Base-by-base conservation (phyloP, 2,797 vertebrate genomes). In the Tragelaphus oryx region DNA sequence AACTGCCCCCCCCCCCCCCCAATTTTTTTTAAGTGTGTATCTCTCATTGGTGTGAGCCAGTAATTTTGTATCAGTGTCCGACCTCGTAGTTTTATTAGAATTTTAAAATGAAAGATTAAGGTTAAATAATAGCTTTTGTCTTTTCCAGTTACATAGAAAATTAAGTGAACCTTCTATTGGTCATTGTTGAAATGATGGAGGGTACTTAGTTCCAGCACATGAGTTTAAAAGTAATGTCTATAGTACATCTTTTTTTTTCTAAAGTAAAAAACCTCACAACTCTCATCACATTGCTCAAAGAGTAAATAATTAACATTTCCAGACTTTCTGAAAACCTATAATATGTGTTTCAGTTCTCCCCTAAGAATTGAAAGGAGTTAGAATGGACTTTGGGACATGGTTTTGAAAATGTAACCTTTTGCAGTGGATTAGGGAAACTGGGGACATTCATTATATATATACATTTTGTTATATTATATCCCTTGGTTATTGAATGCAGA, bases 181-280 rank as follows among this genome's bases (percentile, higher is more conserved):
- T 88, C 59, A 62, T 65, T 91, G 54, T 84, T 81, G 54, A 88
- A 92, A 74, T 85, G n/a, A 92, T 44, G 13, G 20, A 68, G 46
- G 76, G 28, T 71, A 24, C 37, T 83, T 89, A 48, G 26, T 62
- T 89, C 20, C 6, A 85, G 60, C n/a, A 62, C 5, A 33, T 52
- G 24, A 84, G 11, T 71, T 41, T 71, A 24, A 92, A 94, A 84
- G 60, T 62, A 74, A 71, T 52, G 85, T 94, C 80, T 85, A 62
- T 79, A 37, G 52, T 88, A 24, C 8, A 37, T 89, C 16, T 84
- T 68, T 68, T 83, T 46, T 55, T 59, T 62, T 65, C 59, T 76
- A 20, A 81, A 50, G 28, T 50, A 82, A 52, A 78, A 50, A n/a
- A 55, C 8, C 37, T 84, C 10, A 89, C 52, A 62, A 26, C 8